Conservation (phyloP, 2,113 vertebrate species). For the Speoplatyrhinus poulsoni region DNA sequence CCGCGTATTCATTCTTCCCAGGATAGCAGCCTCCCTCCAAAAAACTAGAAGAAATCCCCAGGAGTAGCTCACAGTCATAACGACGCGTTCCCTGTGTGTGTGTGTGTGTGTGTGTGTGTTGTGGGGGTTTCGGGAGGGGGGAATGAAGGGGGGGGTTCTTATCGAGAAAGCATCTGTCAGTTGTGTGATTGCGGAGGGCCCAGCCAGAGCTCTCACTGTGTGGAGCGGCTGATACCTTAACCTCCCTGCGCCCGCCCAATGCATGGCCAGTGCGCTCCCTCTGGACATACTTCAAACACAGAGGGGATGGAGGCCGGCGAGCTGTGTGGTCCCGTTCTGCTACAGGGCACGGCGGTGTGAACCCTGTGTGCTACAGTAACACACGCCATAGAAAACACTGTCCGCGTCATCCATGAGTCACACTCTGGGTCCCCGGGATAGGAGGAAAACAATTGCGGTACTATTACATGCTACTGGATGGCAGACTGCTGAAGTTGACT, state of each 20-base stretch:
- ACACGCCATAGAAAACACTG: constrained; percentile 50
- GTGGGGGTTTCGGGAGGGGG: not conserved
- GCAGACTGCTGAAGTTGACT: constrained; percentile 21
- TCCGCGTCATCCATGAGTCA: constrained; percentile 51
- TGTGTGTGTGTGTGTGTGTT: constrained; percentile 46
- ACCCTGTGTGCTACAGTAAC: constrained; percentile 45
- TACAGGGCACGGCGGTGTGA: constrained; percentile 55
- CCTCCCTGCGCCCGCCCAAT: constrained; percentile 40
- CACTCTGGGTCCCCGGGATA: constrained; percentile 22
- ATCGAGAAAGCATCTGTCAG: constrained; percentile 75
- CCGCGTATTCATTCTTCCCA: constrained; percentile 15
- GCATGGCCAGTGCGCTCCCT: constrained; percentile 3
- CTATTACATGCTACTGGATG: no score
- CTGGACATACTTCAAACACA: constrained; percentile 58
- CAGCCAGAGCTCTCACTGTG: constrained; percentile 45
- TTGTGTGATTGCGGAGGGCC: constrained; percentile 56
- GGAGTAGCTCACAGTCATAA: constrained; percentile 36
- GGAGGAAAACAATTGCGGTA: constrained; percentile 15
- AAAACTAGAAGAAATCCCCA: constrained; percentile 43
- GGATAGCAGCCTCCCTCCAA: no score
- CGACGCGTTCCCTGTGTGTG: constrained; percentile 52
- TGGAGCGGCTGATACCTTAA: constrained; percentile 66
- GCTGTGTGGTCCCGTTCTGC: constrained; percentile 72
- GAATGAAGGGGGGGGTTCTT: constrained; percentile 40
- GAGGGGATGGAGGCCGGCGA: constrained; percentile 40